Evolutionary conservation across 2,797 vertebrate genomes (phyloP), one percentile per base, ranked within the genome.

Genomic region (Argyrosomus regius): DNA sequence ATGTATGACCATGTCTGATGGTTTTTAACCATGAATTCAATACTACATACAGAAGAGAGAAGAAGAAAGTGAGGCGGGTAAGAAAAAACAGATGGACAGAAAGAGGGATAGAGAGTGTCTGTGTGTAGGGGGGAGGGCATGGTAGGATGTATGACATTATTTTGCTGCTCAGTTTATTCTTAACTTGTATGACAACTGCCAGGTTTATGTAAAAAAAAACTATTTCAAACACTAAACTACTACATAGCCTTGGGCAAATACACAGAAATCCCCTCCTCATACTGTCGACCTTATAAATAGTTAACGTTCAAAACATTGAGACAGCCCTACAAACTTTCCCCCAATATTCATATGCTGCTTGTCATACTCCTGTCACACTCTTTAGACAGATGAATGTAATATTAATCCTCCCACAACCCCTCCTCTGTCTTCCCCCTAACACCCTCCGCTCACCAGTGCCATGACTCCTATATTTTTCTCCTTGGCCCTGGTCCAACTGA

Each of bases 401-500:
- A 89, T 93, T 92, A 89, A 90, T 90, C 81, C 77, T 69, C 62
- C 72, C 61, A 46, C 67, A 70, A 45, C 82, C 77, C 78, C 59
- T 71, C 61, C 75, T 57, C 62, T 26, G 12, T 46, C 53, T 63
- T 61, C 49, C 72, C 63, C 66, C 50, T 18, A 50, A 70, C 65
- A 69, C 70, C 76, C 63, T 60, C 72, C 60, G 67, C 75, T 80
- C 77, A 58, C 70, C 43, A 26, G 85, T 83, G 80, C 90, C 84
- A 67, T 88, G 86, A 90, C 88, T 89, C 86, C 72, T 84, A 88
- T 84, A 84, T 90, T 91, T 88, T 76, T 80, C 70, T 68, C 62
- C 87, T 80, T 95, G 95, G 95, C 92, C 88, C 72, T 0, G 60
- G 77, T 93, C 94, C 91, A 94, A 80, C 89, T 59, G 80, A 91